Evolutionary conservation across 2,888 invertebrate species (phyloP).

Genomic region (Aporophyla nigra): DNA sequence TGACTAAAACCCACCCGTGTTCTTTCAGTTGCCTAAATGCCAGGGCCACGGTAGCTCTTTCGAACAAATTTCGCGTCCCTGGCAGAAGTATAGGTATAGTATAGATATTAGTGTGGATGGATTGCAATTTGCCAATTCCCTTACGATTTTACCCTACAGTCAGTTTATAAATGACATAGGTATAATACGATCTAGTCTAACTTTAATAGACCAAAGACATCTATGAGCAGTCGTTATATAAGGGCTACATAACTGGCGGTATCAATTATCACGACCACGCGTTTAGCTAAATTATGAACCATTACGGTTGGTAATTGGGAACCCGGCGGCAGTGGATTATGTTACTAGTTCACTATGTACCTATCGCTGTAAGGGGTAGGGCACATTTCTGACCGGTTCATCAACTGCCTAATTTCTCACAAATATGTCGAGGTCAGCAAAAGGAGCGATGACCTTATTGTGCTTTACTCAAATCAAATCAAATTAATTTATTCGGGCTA

Average conservation of each 20-base stretch:
- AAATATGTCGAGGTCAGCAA: not conserved
- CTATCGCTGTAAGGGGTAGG: slow-evolving; percentile 19
- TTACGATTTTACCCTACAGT: not conserved
- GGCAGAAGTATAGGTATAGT: too few species aligned
- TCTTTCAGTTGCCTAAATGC: too few species aligned
- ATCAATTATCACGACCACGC: slow-evolving; percentile 74
- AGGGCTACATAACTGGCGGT: slow-evolving; percentile 45
- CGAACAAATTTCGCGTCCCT: too few species aligned
- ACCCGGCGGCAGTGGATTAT: slow-evolving; percentile 66
- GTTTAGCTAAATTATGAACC: slow-evolving; percentile 77
- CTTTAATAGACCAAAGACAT: not conserved
- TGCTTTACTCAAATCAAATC: too few species aligned
- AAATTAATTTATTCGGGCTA: too few species aligned
- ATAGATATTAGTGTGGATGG: too few species aligned
- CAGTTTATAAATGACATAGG: not conserved
- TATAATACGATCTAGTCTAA: not conserved
- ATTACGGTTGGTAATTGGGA: slow-evolving; percentile 72
- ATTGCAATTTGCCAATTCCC: not conserved
- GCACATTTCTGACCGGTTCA: slow-evolving; percentile 19
- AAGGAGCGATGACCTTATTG: too few species aligned
- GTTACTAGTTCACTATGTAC: slow-evolving; percentile 58
- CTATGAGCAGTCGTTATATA: slow-evolving; percentile 24
- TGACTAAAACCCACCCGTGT: too few species aligned
- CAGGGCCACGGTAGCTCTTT: too few species aligned
- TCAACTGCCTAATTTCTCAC: not conserved